Evolutionary conservation across 2,888 invertebrate genomes (phyloP).

Genomic region (Chymomyza fuscimana): DNA sequence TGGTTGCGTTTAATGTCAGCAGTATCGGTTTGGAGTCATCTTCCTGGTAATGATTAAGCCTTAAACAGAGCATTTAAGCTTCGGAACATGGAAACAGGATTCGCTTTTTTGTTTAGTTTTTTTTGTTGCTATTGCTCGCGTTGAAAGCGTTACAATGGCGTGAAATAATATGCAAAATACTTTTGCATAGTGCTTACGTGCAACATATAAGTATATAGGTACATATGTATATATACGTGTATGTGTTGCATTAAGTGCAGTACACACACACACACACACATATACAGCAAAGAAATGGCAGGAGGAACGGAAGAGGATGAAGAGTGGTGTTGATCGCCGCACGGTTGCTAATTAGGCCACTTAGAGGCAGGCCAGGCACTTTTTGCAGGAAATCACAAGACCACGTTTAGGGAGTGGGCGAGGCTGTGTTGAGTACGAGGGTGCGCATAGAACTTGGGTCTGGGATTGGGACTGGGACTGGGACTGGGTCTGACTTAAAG

Average conservation of each 20-base stretch:
- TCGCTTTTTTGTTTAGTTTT: conserved; percentile 18
- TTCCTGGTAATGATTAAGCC: too few species aligned
- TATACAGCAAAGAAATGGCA: conserved; percentile 27
- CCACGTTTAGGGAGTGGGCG: conserved; percentile 28
- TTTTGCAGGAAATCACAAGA: conserved; percentile 67
- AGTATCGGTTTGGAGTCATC: too few species aligned
- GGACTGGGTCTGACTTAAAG: not conserved
- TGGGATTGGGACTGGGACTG: not conserved
- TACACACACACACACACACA: conserved; percentile 9
- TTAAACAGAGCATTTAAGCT: not conserved
- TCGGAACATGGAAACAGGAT: not conserved
- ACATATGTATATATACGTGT: conserved; percentile 22
- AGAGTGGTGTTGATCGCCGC: conserved; percentile 75
- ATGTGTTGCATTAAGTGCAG: conserved; percentile 31
- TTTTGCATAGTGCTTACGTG: conserved; percentile 14
- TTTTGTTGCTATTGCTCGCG: conserved; percentile 47
- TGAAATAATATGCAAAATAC: conserved; percentile 77
- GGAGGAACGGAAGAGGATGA: conserved; percentile 27
- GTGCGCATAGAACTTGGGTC: not conserved
- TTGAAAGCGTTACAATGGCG: conserved; percentile 72
- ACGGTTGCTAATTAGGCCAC: conserved; percentile 76
- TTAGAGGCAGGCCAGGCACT: conserved; percentile 65
- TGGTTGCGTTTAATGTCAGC: too few species aligned
- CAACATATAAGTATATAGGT: conserved; percentile 43
- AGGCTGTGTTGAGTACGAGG: not conserved